A percentile compares a stretch with the other conserved stretches of the same genome.
phyloP scores from a whole-genome alignment of 2,113 vertebrate species.

The Mixornis gularis region DNA sequence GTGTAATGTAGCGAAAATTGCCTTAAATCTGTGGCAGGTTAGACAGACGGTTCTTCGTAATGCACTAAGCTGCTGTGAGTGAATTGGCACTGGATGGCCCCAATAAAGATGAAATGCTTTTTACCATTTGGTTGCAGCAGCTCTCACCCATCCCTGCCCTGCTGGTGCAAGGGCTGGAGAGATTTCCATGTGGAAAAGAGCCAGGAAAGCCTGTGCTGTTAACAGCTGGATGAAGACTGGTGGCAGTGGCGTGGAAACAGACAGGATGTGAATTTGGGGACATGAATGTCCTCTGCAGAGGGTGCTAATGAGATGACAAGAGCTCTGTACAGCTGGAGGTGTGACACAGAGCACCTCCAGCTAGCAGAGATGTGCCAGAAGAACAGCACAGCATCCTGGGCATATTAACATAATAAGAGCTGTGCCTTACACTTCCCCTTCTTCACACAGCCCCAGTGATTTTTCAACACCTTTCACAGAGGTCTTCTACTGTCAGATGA shows the following conservation, averaged over 20 bases:
- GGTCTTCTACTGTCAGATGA: background rate
- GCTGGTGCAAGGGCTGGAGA: background rate
- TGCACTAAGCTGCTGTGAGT: background rate
- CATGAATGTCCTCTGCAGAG: background rate
- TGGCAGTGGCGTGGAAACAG: background rate
- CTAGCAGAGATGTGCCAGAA: background rate
- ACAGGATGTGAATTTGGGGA: background rate
- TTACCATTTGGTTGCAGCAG: background rate
- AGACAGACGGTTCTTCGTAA: background rate
- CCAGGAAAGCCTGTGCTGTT: background rate
- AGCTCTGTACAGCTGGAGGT: background rate
- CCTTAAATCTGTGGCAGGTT: conserved; percentile 36
- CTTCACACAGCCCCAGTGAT: background rate
- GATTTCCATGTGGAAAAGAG: background rate
- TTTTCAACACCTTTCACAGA: background rate
- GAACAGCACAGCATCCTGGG: background rate
- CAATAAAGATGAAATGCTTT: background rate
- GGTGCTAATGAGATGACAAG: background rate
- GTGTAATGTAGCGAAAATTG: conserved; percentile 46
- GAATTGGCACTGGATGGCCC: background rate
- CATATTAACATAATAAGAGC: background rate
- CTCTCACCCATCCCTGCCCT: background rate
- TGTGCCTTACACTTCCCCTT: background rate
- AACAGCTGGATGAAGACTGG: background rate
- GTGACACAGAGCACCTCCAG: background rate